Evolutionary conservation across 2,888 invertebrate species (phyloP).

Genomic region (Microplitis manilae): DNA sequence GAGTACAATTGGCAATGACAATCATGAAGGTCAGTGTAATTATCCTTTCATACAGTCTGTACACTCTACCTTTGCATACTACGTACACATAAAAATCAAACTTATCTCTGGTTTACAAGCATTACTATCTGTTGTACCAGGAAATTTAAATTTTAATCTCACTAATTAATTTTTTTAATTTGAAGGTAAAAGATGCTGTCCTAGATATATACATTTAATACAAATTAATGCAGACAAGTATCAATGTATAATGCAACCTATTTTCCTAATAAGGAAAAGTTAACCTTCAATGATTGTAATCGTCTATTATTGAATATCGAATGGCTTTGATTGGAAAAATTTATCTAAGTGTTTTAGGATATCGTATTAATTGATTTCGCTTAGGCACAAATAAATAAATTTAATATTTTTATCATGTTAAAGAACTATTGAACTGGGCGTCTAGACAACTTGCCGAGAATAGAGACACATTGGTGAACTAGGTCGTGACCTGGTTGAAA

Average conservation of each 20-base stretch:
- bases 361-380: not conserved
- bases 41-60: constrained; percentile 46
- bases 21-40: constrained; percentile 56
- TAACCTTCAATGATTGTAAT: not conserved
- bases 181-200: not conserved
- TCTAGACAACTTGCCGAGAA: constrained; percentile 45
- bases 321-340: not conserved
- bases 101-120: not conserved
- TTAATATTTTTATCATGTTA: constrained; percentile 1
- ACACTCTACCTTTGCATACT: not conserved
- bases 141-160: not conserved
- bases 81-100: not conserved
- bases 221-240: not conserved
- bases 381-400: not conserved
- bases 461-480: constrained; percentile 51
- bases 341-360: not conserved
- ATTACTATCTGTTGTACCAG: not conserved
- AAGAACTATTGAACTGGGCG: constrained; percentile 11
- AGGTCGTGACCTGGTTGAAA: constrained; percentile 54
- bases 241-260: not conserved
- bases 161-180: not conserved
- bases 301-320: not conserved
- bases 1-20: constrained; percentile 55
- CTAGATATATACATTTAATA: not conserved
- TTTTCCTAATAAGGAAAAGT: not conserved